Percentiles rank a stretch among this genome's conserved stretches.
These are phyloP conservation scores for Lepidurus apus DNA, from an alignment of 1,140 invertebrate species.

Conservation along the genomic window DNA sequence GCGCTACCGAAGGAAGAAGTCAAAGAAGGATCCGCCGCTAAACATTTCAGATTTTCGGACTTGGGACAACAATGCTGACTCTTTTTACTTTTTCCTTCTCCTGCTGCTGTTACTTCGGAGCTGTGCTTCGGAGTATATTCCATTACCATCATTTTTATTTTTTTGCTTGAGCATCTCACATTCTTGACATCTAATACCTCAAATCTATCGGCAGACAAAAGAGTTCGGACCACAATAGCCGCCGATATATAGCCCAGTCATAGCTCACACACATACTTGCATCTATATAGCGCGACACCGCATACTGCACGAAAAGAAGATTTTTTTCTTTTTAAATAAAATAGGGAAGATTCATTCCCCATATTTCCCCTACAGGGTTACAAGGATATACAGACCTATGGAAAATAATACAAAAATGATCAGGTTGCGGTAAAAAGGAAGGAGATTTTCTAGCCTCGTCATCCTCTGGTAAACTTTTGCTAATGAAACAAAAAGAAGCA, in stretches of 20 bases:
- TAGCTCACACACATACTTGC: neutral
- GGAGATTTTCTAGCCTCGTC: neutral
- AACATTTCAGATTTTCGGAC: slow-evolving; percentile 6
- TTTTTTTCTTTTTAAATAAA: neutral
- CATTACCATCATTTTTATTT: neutral
- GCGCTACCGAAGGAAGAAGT: neutral
- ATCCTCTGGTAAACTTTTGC: neutral
- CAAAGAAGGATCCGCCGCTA: neutral
- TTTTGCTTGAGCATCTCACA: neutral
- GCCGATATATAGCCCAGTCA: slow-evolving; percentile 21
- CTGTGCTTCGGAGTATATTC: too few species aligned
- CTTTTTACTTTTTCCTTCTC: neutral
- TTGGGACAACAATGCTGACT: slow-evolving; percentile 17
- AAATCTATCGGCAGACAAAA: slow-evolving; percentile 10
- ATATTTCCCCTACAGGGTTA: neutral
- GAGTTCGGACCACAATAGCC: neutral
- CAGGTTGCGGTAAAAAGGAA: neutral
- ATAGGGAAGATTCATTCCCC: neutral
- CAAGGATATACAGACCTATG: neutral
- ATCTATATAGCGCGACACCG: neutral
- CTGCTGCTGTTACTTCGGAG: too few species aligned
- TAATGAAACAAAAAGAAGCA: slow-evolving; percentile 22
- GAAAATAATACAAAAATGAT: neutral
- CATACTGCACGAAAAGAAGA: too few species aligned
- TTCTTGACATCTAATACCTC: slow-evolving; percentile 19